Evolutionary conservation across 2,113 vertebrate species (phyloP).

Genomic region (Syrrhaptes paradoxus): DNA sequence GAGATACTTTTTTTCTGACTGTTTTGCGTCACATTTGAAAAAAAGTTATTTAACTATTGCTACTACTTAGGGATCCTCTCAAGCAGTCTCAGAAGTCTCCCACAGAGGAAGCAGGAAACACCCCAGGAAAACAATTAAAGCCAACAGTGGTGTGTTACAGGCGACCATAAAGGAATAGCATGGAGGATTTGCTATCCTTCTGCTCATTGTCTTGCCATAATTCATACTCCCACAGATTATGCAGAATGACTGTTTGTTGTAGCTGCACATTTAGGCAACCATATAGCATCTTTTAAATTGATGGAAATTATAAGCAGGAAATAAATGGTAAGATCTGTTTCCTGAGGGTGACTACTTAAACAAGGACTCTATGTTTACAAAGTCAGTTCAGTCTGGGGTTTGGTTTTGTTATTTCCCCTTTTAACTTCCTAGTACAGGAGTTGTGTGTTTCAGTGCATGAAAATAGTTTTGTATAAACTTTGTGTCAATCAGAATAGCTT

Average conservation of each 20-base stretch:
- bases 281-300: conserved; percentile 22
- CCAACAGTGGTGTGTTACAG: conserved; percentile 36
- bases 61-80: background rate
- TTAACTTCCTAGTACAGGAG: background rate
- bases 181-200: conserved; percentile 8
- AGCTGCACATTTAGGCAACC: conserved; percentile 23
- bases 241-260: conserved; percentile 9
- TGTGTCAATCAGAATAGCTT: background rate
- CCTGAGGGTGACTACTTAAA: background rate
- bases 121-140: conserved; percentile 35
- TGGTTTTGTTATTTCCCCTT: background rate
- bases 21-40: background rate
- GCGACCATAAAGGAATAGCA: conserved; percentile 34
- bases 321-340: background rate
- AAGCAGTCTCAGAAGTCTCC: background rate
- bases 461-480: background rate
- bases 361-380: background rate
- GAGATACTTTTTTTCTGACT: background rate
- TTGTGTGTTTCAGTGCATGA: background rate
- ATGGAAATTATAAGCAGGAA: background rate
- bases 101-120: background rate
- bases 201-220: conserved; percentile 22
- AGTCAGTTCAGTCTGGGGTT: background rate
- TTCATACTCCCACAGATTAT: conserved; percentile 37
- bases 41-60: background rate